Evolutionary conservation across 2,797 vertebrate species (phyloP).

Genomic region (Thaleichthys pacificus): DNA sequence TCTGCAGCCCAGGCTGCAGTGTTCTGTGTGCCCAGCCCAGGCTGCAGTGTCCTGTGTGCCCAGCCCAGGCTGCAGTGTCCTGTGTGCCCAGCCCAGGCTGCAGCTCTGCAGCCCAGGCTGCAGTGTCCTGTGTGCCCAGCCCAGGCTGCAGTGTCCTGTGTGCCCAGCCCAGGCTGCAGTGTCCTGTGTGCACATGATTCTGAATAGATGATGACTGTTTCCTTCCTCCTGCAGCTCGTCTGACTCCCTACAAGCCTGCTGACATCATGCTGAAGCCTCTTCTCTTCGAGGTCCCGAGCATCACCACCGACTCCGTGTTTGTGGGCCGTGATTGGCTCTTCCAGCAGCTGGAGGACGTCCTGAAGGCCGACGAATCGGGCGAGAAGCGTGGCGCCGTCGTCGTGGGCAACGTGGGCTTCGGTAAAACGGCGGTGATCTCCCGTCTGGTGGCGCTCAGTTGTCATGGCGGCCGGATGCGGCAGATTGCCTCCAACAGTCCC

Average conservation of each 20-base stretch:
- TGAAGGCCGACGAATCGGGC: constrained; percentile 73
- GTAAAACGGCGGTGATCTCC: constrained; percentile 94
- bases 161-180: no score
- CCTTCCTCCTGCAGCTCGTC: constrained; percentile 76
- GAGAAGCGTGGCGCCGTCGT: constrained; percentile 84
- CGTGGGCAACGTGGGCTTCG: constrained; percentile 91
- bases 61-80: no score
- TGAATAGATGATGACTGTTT: no score
- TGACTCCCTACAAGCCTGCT: constrained; percentile 92
- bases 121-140: no score
- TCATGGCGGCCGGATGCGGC: constrained; percentile 96
- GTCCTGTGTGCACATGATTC: no score
- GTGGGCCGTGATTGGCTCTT: constrained; percentile 98
- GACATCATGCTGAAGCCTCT: constrained; percentile 98
- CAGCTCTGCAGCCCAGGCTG: no score
- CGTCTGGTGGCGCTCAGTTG: constrained; percentile 96
- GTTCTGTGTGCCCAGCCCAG: no score
- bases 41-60: no score
- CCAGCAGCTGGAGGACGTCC: constrained; percentile 82
- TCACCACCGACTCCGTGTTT: constrained; percentile 97
- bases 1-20: no score
- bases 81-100: no score
- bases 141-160: no score
- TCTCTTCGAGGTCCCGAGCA: constrained; percentile 97
- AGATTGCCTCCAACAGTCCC: constrained; percentile 94